phyloP scores from a whole-genome alignment of 2,113 vertebrate species.

The Bubo blakistoni region DNA sequence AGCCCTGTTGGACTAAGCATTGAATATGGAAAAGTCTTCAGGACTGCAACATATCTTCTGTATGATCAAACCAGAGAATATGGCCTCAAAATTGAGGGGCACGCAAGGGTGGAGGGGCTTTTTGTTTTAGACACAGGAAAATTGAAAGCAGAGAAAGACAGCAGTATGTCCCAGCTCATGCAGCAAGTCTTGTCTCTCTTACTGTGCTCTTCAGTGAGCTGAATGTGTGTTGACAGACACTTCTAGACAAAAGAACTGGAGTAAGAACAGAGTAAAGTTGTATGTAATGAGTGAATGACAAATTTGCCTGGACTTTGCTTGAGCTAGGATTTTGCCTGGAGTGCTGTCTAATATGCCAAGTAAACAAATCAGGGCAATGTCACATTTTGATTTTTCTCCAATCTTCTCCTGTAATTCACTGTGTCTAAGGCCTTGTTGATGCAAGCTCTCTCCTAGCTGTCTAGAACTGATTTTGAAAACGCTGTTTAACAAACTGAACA shows the following conservation, averaged over 20 bases:
- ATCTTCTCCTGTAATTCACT: background rate
- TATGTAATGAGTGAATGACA: background rate
- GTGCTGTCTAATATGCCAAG: background rate
- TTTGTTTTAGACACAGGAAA: background rate
- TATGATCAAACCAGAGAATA: background rate
- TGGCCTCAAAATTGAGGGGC: background rate
- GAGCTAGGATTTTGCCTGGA: background rate
- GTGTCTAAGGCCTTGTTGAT: background rate
- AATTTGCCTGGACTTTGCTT: background rate
- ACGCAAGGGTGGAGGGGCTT: accelerated
- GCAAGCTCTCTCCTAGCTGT: background rate
- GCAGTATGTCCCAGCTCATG: background rate
- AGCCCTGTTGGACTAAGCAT: background rate
- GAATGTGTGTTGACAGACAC: background rate
- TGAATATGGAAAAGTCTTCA: background rate
- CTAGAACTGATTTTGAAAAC: background rate
- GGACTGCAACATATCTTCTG: accelerated
- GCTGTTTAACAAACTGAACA: background rate
- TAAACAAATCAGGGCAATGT: background rate
- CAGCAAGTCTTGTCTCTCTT: background rate
- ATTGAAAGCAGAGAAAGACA: background rate
- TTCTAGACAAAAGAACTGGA: background rate
- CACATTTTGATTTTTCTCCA: background rate
- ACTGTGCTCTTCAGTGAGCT: background rate
- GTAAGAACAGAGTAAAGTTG: background rate